Evolutionary conservation across 2,113 vertebrate species (phyloP).

Genomic region (Hemibagrus wyckioides): DNA sequence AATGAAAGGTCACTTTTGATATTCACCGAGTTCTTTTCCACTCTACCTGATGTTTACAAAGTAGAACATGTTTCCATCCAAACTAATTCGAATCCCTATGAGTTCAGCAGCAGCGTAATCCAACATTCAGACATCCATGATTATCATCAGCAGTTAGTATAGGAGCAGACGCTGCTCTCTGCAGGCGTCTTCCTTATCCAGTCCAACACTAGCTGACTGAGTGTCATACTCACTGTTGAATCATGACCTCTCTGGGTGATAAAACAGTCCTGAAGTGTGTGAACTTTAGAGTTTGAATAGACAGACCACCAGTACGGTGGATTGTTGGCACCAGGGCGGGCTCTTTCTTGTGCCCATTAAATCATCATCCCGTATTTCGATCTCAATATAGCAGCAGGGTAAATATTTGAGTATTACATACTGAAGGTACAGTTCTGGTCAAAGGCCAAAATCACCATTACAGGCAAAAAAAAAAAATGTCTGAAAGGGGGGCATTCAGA

Average conservation of each 20-base stretch:
- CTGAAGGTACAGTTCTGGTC: slow-evolving; percentile 71
- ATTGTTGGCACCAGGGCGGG: slow-evolving; percentile 66
- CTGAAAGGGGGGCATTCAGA: slow-evolving; percentile 71
- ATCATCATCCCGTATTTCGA: slow-evolving; percentile 71
- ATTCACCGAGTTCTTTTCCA: slow-evolving; percentile 26
- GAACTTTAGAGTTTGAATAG: slow-evolving; percentile 59
- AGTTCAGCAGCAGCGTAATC: slow-evolving; percentile 25
- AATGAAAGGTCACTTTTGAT: slow-evolving; percentile 13
- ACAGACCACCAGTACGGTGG: slow-evolving; percentile 74
- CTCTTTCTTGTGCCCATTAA: slow-evolving; percentile 71
- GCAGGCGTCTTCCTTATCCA: slow-evolving; percentile 49
- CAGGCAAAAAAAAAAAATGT: slow-evolving; percentile 60
- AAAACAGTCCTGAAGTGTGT: slow-evolving; percentile 64
- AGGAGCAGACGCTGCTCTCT: slow-evolving; percentile 61
- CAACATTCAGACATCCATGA: slow-evolving; percentile 44
- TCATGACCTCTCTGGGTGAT: slow-evolving; percentile 68
- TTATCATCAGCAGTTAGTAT: slow-evolving; percentile 34
- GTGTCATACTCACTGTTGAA: slow-evolving; percentile 59
- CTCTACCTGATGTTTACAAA: slow-evolving; percentile 24
- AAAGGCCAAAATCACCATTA: slow-evolving; percentile 66
- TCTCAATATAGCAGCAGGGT: slow-evolving; percentile 75
- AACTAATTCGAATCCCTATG: slow-evolving; percentile 35
- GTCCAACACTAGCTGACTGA: slow-evolving; percentile 39
- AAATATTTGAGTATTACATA: slow-evolving; percentile 78
- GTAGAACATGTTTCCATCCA: slow-evolving; percentile 35